A percentile compares a stretch with the other conserved stretches of the same genome.
Evolutionary conservation across 2,797 vertebrate species (phyloP).

Genomic region (Xenentodon cancila): DNA sequence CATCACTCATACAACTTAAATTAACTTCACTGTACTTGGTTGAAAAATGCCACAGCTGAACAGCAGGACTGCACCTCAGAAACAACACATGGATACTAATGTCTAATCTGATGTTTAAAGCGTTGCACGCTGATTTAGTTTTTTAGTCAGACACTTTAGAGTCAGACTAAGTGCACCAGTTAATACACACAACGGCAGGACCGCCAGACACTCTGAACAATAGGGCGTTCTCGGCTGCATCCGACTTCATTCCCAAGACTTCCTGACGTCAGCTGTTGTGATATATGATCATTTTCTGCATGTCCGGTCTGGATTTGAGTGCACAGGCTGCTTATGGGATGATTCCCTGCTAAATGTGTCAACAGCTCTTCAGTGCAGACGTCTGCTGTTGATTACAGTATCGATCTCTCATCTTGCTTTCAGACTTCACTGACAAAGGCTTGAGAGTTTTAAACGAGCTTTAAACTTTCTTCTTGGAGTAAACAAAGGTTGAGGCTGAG

Average conservation of each 20-base stretch:
- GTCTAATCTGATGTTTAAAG: constrained; percentile 1
- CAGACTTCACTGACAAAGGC: constrained; percentile 2
- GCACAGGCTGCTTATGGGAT: constrained; percentile 34
- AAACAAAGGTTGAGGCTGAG: constrained; percentile 50
- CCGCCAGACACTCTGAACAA: constrained; percentile 52
- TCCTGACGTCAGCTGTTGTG: constrained; percentile 75
- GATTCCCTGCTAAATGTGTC: constrained; percentile 60
- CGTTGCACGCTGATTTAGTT: constrained; percentile 33
- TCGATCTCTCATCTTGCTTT: constrained; percentile 35
- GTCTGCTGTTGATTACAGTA: constrained; percentile 66
- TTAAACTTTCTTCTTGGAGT: constrained; percentile 44
- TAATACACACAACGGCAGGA: constrained; percentile 44
- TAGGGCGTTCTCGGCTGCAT: constrained; percentile 56
- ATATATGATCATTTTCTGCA: constrained; percentile 57
- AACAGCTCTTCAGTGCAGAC: constrained; percentile 45
- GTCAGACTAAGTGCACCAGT: constrained; percentile 24
- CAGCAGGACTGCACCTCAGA: neutral
- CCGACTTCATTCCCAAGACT: constrained; percentile 61
- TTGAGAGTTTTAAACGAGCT: constrained; percentile 17
- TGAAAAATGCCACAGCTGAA: constrained; percentile 5
- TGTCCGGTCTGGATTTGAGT: constrained; percentile 37
- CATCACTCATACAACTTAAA: neutral
- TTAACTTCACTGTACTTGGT: constrained; percentile 13
- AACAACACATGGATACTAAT: too few relatives aligned
- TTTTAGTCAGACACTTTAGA: constrained; percentile 27